Evolutionary conservation across 2,113 vertebrate species (phyloP), one percentile per base, ranked within the genome.

Genomic region (Gymnobelideus leadbeateri): DNA sequence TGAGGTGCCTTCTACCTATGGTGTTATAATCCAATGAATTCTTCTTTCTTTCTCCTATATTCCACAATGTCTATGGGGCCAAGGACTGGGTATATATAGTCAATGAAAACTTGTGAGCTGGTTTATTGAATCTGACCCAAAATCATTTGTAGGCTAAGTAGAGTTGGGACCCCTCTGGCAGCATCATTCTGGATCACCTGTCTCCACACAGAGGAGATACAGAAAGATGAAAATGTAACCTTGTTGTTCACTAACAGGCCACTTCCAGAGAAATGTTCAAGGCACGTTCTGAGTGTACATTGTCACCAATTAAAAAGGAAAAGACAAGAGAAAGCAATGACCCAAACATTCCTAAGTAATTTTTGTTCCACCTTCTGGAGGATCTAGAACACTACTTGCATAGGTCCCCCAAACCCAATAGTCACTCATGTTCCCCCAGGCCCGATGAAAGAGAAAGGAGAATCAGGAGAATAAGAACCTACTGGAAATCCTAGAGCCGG

Each of bases 361-460:
- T 77, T 90, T 28, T 89, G 12, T 93, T 92, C 37, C 89, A 84
- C 91, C 47, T 37, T n/a, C 57, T 97, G 97, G 97, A 95, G 97
- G 95, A 91, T 54, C n/a, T 3, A 96, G 98, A 49, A 28, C 53
- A 43, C 91, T 93, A 0, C 96, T 96, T 3, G 3, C 14, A 2
- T 77, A n/a, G 97, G 97, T 7, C 53, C 90, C 9, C 2, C 46
- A 1, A 97, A 97, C 1, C 0, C 92, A 24, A 94, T 57, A 94
- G 97, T 28, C 28, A 61, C 11, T 0, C 11, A 24, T 24, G 2
- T 9, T 3, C 96, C 0, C 0, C 0, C 19, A 1, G 97, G 97
- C 0, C 46, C 90, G 47, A 97, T 97, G 49, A 97, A 97, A 92
- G 98, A 97, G 6, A 95, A n/a, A 95, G 98, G 98, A 23, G 47